phyloP scores from a whole-genome alignment of 2,113 vertebrate genomes.

The Dipodomys merriami region DNA sequence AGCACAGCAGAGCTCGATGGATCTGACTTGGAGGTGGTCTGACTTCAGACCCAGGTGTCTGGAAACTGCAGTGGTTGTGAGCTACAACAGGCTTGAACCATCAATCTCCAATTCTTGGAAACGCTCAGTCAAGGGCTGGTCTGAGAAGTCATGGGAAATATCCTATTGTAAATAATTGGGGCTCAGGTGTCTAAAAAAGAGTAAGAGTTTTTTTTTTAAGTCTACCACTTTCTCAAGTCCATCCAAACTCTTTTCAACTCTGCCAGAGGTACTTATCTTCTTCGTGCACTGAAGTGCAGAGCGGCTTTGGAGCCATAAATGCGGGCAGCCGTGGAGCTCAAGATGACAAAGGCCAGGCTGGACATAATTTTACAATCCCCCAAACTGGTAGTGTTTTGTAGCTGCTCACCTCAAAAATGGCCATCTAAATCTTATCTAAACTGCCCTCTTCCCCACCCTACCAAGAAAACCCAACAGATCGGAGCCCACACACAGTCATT shows the following conservation, averaged over 20 bases:
- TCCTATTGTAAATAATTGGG: slow-evolving; percentile 55
- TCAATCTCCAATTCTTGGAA: slow-evolving; percentile 25
- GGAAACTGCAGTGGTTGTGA: slow-evolving; percentile 12
- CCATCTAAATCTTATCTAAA: slow-evolving; percentile 54
- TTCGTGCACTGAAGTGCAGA: slow-evolving; percentile 45
- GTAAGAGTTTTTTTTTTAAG: slow-evolving; percentile 6
- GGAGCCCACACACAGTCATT: slow-evolving; percentile 3
- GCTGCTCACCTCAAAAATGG: slow-evolving; percentile 51
- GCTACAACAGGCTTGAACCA: slow-evolving; percentile 42
- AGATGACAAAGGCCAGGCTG: slow-evolving; percentile 56
- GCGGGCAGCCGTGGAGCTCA: slow-evolving; percentile 40
- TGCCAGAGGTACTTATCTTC: slow-evolving; percentile 56
- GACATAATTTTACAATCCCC: slow-evolving; percentile 57
- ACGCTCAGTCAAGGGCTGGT: background rate
- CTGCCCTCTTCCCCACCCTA: background rate
- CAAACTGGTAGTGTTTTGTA: slow-evolving; percentile 52
- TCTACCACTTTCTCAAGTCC: slow-evolving; percentile 61
- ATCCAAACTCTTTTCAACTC: slow-evolving; percentile 61
- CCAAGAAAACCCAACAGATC: background rate
- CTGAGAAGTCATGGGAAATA: slow-evolving; percentile 31
- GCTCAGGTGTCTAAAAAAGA: slow-evolving; percentile 66
- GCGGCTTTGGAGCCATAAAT: slow-evolving; percentile 42
- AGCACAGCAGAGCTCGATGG: background rate
- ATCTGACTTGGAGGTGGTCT: background rate
- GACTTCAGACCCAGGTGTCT: slow-evolving; percentile 28